Percentiles rank a stretch among this genome's conserved stretches.
Evolutionary conservation across 1,140 invertebrate genomes (phyloP).

Genomic region (Microplitis mediator): DNA sequence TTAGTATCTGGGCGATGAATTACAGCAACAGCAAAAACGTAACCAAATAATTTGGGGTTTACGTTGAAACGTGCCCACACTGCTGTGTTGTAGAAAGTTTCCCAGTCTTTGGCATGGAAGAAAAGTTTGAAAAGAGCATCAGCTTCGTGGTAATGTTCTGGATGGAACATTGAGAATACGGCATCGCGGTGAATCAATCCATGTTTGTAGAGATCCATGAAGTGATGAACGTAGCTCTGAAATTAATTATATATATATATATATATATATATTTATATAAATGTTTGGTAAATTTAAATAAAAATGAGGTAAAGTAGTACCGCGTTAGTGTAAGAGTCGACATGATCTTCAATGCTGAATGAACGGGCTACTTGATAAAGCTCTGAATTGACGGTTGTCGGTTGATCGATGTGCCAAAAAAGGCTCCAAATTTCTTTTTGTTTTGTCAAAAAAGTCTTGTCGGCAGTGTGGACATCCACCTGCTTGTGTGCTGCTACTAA

Average conservation of each 20-base stretch:
- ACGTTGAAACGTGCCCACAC: conserved; percentile 67
- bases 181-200: conserved; percentile 65
- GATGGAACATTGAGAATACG: conserved; percentile 68
- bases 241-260: conserved; percentile 20
- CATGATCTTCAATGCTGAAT: conserved; percentile 63
- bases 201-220: conserved; percentile 64
- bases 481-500: conserved; percentile 26
- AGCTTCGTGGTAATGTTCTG: conserved; percentile 68
- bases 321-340: conserved; percentile 58
- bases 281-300: background rate
- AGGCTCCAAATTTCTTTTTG: conserved; percentile 69
- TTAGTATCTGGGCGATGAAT: conserved; percentile 68
- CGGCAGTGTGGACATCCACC: conserved; percentile 63
- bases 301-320: conserved; percentile 24
- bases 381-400: conserved; percentile 57
- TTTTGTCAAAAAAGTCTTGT: conserved; percentile 59
- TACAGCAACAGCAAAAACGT: conserved; percentile 67
- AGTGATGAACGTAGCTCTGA: conserved; percentile 68
- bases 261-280: background rate
- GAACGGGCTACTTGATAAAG: conserved; percentile 62
- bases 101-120: conserved; percentile 69
- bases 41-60: conserved; percentile 70
- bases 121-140: conserved; percentile 71
- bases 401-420: conserved; percentile 67
- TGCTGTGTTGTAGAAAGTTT: conserved; percentile 56